phyloP scores from a whole-genome alignment of 2,888 invertebrate genomes.

The Acanthosepion esculentum region DNA sequence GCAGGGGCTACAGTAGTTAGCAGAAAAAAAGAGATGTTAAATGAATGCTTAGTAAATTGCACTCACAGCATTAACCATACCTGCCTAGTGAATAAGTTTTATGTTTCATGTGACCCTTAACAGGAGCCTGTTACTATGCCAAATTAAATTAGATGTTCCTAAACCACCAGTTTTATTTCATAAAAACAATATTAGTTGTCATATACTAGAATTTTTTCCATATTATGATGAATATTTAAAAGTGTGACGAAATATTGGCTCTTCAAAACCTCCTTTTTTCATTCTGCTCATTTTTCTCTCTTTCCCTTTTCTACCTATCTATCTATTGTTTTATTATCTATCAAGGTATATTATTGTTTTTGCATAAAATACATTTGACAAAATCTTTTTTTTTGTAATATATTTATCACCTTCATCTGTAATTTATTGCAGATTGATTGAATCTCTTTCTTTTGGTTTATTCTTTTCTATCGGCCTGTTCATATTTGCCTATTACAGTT shows the following conservation, averaged over 20 bases:
- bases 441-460: too few species aligned
- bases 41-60: too few species aligned
- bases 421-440: too few species aligned
- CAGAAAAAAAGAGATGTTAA: background rate
- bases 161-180: background rate
- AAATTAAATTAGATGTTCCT: background rate
- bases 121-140: background rate
- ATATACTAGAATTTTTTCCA: background rate
- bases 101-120: background rate
- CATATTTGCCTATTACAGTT: background rate
- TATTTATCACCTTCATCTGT: too few species aligned
- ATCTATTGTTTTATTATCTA: background rate
- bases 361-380: too few species aligned
- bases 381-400: too few species aligned
- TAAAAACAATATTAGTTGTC: background rate
- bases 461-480: background rate
- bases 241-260: background rate
- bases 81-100: background rate
- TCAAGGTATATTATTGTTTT: too few species aligned
- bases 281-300: background rate
- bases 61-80: background rate
- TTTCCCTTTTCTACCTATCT: background rate
- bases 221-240: background rate
- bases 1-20: background rate
- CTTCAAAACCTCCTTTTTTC: background rate